phyloP scores from a whole-genome alignment of 2,888 invertebrate genomes.

The Pardosa pseudoannulata region DNA sequence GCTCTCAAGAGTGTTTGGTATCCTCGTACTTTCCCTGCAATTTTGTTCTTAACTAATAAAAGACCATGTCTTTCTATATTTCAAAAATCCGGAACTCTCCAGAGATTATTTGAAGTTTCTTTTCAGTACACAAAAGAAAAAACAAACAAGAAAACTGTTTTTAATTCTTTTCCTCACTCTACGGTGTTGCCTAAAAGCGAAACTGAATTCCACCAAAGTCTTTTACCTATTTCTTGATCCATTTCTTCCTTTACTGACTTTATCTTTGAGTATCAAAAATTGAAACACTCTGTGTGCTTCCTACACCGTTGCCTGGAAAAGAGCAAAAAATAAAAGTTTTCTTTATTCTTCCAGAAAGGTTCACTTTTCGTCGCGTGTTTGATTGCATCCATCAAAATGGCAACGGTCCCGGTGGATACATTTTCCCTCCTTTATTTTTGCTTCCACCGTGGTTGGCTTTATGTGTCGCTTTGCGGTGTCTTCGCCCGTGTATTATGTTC shows the following conservation, averaged over 20 bases:
- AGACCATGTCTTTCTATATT: not conserved
- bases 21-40: not conserved
- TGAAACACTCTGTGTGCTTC: constrained; percentile 1
- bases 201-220: not conserved
- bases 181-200: not conserved
- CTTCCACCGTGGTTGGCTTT: not conserved
- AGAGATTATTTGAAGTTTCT: too few relatives aligned
- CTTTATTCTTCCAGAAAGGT: not conserved
- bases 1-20: too few relatives aligned
- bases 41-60: not conserved
- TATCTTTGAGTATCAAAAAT: constrained; percentile 19
- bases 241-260: constrained; percentile 1
- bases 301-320: too few relatives aligned
- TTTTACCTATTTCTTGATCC: not conserved
- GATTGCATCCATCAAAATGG: constrained; percentile 2
- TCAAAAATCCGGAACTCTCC: too few relatives aligned
- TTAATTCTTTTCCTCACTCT: not conserved
- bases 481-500: not conserved
- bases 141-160: too few relatives aligned
- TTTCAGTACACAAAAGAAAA: too few relatives aligned
- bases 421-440: not conserved
- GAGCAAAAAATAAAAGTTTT: not conserved
- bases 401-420: not conserved
- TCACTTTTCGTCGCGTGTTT: constrained; percentile 4
- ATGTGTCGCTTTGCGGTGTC: not conserved